A percentile compares a stretch with the other conserved stretches of the same genome.
Evolutionary conservation across 1,140 invertebrate genomes (phyloP).

Genomic region (Aphis gossypii): DNA sequence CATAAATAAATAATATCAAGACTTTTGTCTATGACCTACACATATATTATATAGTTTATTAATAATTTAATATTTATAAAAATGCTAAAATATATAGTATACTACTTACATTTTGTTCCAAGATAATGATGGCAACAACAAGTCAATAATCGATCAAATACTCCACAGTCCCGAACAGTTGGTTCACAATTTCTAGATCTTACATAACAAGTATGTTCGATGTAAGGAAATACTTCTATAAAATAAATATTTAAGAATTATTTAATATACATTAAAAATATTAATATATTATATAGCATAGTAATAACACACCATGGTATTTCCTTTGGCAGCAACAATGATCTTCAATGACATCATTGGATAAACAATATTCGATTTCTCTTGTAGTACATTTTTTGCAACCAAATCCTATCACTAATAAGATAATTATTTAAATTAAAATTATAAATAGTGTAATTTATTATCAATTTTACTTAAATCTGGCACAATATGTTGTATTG

Average conservation of each 20-base stretch:
- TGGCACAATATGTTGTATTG: conserved; percentile 7
- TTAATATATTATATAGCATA: not conserved
- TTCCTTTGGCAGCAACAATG: conserved; percentile 76
- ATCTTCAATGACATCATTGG: conserved; percentile 71
- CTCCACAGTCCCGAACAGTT: conserved; percentile 70
- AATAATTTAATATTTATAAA: not conserved
- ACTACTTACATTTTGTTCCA: conserved; percentile 70
- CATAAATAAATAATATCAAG: not conserved
- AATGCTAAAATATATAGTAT: not conserved
- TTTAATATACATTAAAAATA: not conserved
- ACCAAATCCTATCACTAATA: conserved; percentile 64
- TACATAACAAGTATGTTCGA: conserved; percentile 74
- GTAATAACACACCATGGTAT: conserved; percentile 64
- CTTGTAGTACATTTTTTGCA: conserved; percentile 71
- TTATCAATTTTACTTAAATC: conserved; percentile 16
- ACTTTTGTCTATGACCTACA: not conserved
- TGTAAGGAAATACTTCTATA: conserved; percentile 72
- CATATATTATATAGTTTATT: not conserved
- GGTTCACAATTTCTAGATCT: conserved; percentile 69
- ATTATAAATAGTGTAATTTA: not conserved
- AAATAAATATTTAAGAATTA: conserved; percentile 60
- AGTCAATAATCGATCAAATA: conserved; percentile 70
- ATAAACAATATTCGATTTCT: conserved; percentile 73
- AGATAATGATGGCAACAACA: conserved; percentile 74
- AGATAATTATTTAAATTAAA: conserved; percentile 36